Evolutionary conservation across 2,888 invertebrate genomes (phyloP).

Genomic region (Ophion slaviceki): DNA sequence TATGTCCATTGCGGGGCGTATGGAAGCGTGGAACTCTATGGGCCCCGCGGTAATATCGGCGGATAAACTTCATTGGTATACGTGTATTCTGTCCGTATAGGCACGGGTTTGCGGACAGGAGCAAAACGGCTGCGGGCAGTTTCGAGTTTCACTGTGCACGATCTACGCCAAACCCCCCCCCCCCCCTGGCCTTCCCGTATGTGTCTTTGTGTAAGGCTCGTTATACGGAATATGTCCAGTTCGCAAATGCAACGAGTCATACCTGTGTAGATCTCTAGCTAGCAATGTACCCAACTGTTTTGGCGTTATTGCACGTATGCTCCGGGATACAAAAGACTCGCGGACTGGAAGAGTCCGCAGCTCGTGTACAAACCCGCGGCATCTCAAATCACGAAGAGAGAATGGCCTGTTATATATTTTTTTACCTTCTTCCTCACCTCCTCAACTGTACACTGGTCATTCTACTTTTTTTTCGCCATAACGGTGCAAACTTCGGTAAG

Average conservation of each 20-base stretch:
- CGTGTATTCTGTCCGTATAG: not conserved
- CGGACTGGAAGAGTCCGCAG: not conserved
- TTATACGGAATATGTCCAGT: conserved; percentile 57
- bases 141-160: not conserved
- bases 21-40: conserved; percentile 22
- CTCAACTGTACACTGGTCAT: not conserved
- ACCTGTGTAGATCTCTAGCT: conserved; percentile 44
- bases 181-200: not conserved
- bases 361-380: conserved; percentile 18
- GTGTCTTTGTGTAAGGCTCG: conserved; percentile 43
- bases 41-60: conserved; percentile 15
- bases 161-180: not conserved
- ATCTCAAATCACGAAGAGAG: conserved; percentile 56
- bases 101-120: conserved; percentile 4
- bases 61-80: conserved; percentile 28
- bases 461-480: conserved; percentile 8
- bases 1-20: conserved; percentile 59
- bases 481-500: conserved; percentile 14
- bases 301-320: conserved; percentile 68
- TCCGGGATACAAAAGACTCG: not conserved
- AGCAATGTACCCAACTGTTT: conserved; percentile 61
- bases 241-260: conserved; percentile 45
- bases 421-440: conserved; percentile 6
- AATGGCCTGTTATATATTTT: conserved; percentile 28
- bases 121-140: conserved; percentile 14